These are phyloP conservation scores for Nibea albiflora DNA, from an alignment of 2,113 vertebrate species.

Conservation along the genomic window DNA sequence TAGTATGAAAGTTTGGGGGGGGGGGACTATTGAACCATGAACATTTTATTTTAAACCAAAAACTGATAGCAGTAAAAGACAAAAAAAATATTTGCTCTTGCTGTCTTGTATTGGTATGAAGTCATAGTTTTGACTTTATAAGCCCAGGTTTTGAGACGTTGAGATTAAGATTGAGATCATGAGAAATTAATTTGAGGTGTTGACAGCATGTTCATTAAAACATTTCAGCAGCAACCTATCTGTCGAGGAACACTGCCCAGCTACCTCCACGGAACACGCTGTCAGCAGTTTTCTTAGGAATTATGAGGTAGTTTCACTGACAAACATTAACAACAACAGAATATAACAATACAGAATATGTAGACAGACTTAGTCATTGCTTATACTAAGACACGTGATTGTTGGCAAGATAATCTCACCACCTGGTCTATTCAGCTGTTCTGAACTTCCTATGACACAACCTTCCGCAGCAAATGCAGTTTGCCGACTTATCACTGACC, in stretches of 20 bases:
- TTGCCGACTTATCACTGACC: not conserved
- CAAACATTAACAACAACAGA: not conserved
- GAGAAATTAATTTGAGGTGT: no score
- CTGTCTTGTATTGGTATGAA: no score
- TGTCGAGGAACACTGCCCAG: not conserved
- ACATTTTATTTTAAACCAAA: not conserved
- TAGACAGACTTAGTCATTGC: not conserved
- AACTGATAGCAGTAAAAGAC: not conserved
- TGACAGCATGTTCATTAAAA: conserved; percentile 2
- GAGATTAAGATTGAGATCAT: no score
- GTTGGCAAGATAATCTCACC: conserved; percentile 16
- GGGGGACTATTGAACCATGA: not conserved
- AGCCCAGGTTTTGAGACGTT: no score
- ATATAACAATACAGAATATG: not conserved
- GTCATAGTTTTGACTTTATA: no score
- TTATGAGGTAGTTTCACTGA: not conserved
- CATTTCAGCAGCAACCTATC: not conserved
- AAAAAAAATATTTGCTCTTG: no score
- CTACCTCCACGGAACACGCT: not conserved
- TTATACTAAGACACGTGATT: not conserved
- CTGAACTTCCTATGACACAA: not conserved
- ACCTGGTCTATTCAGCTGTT: not conserved
- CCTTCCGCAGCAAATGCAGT: not conserved
- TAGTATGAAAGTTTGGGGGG: not conserved
- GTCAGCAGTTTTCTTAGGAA: not conserved